Evolutionary conservation across 2,888 invertebrate species (phyloP), one percentile per base, ranked within the genome.

Genomic region (Hirtodrosophila confusa): DNA sequence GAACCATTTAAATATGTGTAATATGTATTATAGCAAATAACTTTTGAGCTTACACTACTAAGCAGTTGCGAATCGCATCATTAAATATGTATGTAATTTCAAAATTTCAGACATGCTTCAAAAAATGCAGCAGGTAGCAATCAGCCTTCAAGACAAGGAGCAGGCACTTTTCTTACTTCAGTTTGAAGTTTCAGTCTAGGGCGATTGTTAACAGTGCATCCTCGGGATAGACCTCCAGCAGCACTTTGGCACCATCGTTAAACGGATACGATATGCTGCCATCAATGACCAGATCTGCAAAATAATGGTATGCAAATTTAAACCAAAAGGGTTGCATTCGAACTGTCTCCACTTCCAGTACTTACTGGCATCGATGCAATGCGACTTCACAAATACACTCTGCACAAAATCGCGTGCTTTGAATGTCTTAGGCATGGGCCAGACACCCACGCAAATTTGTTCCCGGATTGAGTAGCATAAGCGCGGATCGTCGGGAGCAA

Each of bases 401-500:
- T 93, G 92, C 0, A 96, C 96, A 88, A 95, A 95, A 69, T 96
- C 97, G 47, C 97, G 93, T 0, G 96, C 94, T 37, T 94, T 93
- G 51, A 96, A 93, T 0, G 94, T 95, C 62, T 95, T 94, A n/a
- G 96, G 96, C 75, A 94, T 93, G 0, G 96, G 96, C 94, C 96
- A 95, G 31, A 96, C 96, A 68, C 96, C 96, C 67, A 97, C 96
- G 58, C 96, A 95, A 47, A 99, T 97, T 89, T 98, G 96, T 91
- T 99, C 99, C 8, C 99, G 94, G 43, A 99, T 95, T 0, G 97
- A 96, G 90, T 98, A 99, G 62, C 97, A 96, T 92, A 99, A 93
- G 78, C 94, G 93, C 4, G 93, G 92, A 72, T 96, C 95, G 86
- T 96, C 97, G 75, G 96, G 93, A 6, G 93, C 91, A 89, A 96